Evolutionary conservation across 2,888 invertebrate species (phyloP).

Genomic region (Agrochola macilenta): DNA sequence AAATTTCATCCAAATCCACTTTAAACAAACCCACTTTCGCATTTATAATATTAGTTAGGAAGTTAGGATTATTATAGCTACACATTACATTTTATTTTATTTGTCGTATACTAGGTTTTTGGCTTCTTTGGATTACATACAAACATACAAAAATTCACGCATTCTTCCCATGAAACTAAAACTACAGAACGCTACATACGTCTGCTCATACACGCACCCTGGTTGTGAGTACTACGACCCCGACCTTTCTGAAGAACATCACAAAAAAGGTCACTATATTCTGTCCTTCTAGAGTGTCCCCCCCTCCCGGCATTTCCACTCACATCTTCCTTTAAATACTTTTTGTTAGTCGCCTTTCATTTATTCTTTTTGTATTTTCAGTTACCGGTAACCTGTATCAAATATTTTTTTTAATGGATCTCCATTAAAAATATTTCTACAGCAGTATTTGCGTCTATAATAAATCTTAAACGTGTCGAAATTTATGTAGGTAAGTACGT

Average conservation of each 20-base stretch:
- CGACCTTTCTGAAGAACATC: neutral
- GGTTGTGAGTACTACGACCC: neutral
- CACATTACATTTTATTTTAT: neutral
- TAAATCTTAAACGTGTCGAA: constrained; percentile 48
- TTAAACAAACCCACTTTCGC: no score
- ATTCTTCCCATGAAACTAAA: neutral
- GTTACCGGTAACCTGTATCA: neutral
- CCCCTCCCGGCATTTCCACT: neutral
- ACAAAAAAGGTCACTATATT: neutral
- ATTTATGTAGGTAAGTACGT: constrained; percentile 24
- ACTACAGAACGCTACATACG: neutral
- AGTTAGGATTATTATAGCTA: neutral
- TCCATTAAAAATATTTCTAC: neutral
- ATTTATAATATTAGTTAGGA: no score
- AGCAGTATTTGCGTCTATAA: constrained; percentile 9
- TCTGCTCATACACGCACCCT: neutral
- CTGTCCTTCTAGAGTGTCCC: neutral
- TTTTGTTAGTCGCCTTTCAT: neutral
- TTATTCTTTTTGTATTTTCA: neutral
- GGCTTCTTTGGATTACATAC: neutral
- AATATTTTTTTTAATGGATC: no score
- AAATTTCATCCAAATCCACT: no score
- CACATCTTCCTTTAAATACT: neutral
- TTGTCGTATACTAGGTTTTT: neutral
- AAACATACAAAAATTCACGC: neutral